These are phyloP conservation scores for Pluvianellus socialis DNA, from an alignment of 2,113 vertebrate species.

Conservation along the genomic window DNA sequence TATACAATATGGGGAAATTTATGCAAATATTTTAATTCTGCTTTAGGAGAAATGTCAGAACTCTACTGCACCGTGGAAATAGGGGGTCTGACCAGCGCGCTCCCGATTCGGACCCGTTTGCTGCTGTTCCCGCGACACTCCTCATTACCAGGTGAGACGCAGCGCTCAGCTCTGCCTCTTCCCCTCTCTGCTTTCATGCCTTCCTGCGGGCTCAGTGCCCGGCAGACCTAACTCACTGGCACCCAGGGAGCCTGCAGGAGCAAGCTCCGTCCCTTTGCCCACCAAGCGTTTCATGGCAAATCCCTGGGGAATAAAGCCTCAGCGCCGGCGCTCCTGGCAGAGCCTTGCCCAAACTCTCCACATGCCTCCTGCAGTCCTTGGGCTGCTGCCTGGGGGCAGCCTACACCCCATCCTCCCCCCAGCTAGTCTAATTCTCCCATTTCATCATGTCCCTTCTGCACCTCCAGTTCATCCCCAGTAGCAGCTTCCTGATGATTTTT, in stretches of 20 bases:
- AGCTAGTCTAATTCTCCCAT: fast-evolving
- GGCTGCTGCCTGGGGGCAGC: neutral
- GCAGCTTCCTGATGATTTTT: neutral
- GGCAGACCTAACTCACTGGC: neutral
- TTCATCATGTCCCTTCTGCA: neutral
- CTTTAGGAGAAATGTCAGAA: neutral
- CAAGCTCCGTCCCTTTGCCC: neutral
- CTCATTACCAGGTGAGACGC: fast-evolving
- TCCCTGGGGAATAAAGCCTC: neutral
- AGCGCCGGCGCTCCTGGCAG: no score
- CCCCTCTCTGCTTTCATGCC: neutral
- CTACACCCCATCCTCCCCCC: neutral
- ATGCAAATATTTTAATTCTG: neutral
- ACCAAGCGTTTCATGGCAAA: neutral
- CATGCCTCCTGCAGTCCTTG: fast-evolving
- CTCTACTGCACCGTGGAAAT: fast-evolving
- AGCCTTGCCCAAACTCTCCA: neutral
- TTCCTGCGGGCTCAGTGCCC: fast-evolving
- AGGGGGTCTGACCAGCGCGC: fast-evolving
- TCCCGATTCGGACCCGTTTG: fast-evolving
- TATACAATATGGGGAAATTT: neutral
- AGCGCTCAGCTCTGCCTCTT: neutral
- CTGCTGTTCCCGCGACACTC: neutral
- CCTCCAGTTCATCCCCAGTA: neutral
- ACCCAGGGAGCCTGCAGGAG: fast-evolving